These are phyloP conservation scores for Sylvia atricapilla DNA, from an alignment of 2,113 vertebrate species.

Conservation along the genomic window DNA sequence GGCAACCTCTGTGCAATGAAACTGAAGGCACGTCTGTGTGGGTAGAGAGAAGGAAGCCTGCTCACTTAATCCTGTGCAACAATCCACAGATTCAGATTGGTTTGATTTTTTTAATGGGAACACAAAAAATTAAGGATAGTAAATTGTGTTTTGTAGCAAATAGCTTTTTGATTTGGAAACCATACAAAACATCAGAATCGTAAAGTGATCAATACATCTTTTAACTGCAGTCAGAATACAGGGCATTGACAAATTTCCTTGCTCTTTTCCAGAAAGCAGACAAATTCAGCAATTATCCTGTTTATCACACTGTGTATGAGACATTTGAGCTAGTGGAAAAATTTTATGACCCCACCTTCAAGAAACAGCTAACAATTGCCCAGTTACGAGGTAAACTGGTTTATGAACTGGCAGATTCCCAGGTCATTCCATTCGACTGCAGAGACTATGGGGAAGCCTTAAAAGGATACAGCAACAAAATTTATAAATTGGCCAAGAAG, in stretches of 20 bases:
- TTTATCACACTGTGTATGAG: slow-evolving; percentile 94
- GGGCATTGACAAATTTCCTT: slow-evolving; percentile 23
- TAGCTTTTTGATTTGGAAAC: not conserved
- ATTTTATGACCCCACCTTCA: slow-evolving; percentile 91
- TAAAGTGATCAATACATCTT: not conserved
- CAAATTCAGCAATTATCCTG: slow-evolving; percentile 90
- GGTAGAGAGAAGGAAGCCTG: not conserved
- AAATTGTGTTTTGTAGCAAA: not conserved
- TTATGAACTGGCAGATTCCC: slow-evolving; percentile 85
- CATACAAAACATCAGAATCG: not conserved
- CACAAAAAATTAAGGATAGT: not conserved
- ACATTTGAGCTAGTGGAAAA: slow-evolving; percentile 90
- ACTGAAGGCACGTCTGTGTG: not conserved
- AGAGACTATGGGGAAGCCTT: slow-evolving; percentile 85
- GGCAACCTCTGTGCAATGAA: not conserved
- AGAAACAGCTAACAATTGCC: slow-evolving; percentile 81
- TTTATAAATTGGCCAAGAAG: slow-evolving; percentile 76
- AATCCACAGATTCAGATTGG: not conserved
- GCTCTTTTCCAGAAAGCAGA: slow-evolving; percentile 81
- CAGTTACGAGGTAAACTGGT: slow-evolving; percentile 85
- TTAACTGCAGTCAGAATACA: not conserved
- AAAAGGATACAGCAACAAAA: slow-evolving; percentile 77
- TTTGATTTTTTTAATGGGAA: not conserved
- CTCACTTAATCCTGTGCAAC: not conserved
- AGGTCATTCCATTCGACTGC: slow-evolving; percentile 83